A percentile compares a stretch with the other conserved stretches of the same genome.
These are phyloP conservation scores for Arizona elegans DNA, from an alignment of 2,113 vertebrate species.

Conservation along the genomic window DNA sequence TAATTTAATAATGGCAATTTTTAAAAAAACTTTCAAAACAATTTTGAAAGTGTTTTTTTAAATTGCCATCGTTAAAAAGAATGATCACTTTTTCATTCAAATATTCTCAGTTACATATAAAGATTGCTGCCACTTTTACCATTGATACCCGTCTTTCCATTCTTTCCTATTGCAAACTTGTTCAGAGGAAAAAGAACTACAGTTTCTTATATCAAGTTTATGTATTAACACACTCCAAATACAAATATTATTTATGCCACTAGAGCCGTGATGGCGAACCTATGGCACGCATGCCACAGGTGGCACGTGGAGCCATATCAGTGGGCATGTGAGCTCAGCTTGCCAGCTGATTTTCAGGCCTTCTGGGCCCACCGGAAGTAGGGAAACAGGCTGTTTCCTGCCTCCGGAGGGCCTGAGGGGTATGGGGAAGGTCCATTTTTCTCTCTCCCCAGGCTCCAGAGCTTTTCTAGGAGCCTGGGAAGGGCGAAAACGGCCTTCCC, in stretches of 20 bases:
- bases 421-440: too few species aligned
- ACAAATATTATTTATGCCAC: background rate
- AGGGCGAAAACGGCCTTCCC: too few species aligned
- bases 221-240: background rate
- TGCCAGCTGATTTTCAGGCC: too few species aligned
- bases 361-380: too few species aligned
- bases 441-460: too few species aligned
- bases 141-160: background rate
- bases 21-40: background rate
- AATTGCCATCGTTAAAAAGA: conserved; percentile 39
- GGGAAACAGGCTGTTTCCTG: too few species aligned
- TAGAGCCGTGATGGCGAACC: too few species aligned
- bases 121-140: conserved; percentile 27
- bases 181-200: background rate
- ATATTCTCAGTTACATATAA: conserved; percentile 39
- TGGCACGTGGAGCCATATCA: too few species aligned
- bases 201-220: background rate
- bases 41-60: conserved; percentile 49
- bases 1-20: background rate
- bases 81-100: conserved; percentile 59
- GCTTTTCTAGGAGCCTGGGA: too few species aligned
- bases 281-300: too few species aligned
- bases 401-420: too few species aligned
- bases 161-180: background rate
- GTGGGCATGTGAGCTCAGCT: too few species aligned